Conservation (phyloP, 2,113 vertebrate genomes). For the Ptychochromis oligacanthus region DNA sequence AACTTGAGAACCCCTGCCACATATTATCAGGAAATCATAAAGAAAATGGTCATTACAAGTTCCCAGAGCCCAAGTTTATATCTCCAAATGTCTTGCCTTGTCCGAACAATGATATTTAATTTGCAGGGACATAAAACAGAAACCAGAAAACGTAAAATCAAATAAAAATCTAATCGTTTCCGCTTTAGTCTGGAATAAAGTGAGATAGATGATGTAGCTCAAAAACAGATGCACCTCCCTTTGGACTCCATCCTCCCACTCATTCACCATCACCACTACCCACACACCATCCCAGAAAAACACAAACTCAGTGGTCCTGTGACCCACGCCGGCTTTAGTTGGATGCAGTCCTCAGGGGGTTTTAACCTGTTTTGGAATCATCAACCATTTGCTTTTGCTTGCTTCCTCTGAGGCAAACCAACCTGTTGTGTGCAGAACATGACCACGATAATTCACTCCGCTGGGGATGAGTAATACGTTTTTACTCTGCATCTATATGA, state of each 20-base stretch:
- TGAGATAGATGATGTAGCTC: neutral
- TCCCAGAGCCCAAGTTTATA: neutral
- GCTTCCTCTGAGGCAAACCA: constrained; percentile 32
- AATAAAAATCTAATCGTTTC: neutral
- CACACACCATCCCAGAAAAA: constrained; percentile 14
- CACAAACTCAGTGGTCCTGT: constrained; percentile 22
- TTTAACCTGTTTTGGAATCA: constrained; percentile 56
- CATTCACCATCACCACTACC: constrained; percentile 6
- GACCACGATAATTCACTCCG: constrained; percentile 46
- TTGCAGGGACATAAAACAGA: neutral
- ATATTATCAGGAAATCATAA: neutral
- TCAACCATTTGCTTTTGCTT: constrained; percentile 15
- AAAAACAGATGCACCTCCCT: neutral
- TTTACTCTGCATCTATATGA: constrained; percentile 47
- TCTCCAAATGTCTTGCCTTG: neutral
- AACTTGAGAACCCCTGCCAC: neutral
- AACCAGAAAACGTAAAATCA: neutral
- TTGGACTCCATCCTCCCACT: neutral
- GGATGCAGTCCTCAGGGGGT: neutral
- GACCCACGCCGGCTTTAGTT: neutral
- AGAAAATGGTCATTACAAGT: neutral
- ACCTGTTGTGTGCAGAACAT: constrained; percentile 36
- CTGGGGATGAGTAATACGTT: constrained; percentile 36
- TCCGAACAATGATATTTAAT: neutral
- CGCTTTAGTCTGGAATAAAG: neutral